Evolutionary conservation across 2,797 vertebrate genomes (phyloP), one percentile per base, ranked within the genome.

Genomic region (Heterohyrax brucei): DNA sequence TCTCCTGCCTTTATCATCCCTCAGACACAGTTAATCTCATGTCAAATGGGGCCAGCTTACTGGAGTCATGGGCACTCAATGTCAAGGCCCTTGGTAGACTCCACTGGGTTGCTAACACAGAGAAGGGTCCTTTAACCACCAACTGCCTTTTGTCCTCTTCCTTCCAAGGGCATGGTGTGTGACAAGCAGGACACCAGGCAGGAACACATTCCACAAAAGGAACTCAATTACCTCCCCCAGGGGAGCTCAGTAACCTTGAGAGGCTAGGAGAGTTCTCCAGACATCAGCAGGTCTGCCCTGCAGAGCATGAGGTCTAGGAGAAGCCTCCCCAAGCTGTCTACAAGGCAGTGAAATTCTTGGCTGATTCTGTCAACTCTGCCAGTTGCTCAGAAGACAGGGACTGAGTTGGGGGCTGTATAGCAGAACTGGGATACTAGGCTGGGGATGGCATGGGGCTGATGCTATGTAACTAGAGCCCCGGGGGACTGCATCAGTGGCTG

Each of bases 1-100:
- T 81, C 84, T 64, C 56, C 78, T 82, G 61, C 75, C 70, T 59
- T 81, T 13, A 13, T 48, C 90, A 91, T 68, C 88, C 88, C 95
- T 94, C 8, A 14, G 77, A 89, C 86, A 92, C 62, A 79, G 53
- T n/a, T 88, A 73, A 91, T 93, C 92, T 96, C 93, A 93, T 4
- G 50, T 72, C 73, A 97, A 85, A 87, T 33, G 76, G 89, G 73
- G 77, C 77, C 84, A n/a, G 76, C 66, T 89, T 33, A 5, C 83
- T 13, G 0, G 59, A 48, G 62, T 78, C 64, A 8, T 0, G 2
- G 21, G 70, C 19, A 28, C 26, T 76, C 66, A 5, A 19, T 26
- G 76, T 87, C 72, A 28, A 56, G 72, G 22, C 84, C 75, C 78
- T 46, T 12, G 70, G 73, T 24, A 4, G 33, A 24, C 30, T 68